Evolutionary conservation across 1,140 invertebrate species (phyloP).

Genomic region (Drosophila ananassae): DNA sequence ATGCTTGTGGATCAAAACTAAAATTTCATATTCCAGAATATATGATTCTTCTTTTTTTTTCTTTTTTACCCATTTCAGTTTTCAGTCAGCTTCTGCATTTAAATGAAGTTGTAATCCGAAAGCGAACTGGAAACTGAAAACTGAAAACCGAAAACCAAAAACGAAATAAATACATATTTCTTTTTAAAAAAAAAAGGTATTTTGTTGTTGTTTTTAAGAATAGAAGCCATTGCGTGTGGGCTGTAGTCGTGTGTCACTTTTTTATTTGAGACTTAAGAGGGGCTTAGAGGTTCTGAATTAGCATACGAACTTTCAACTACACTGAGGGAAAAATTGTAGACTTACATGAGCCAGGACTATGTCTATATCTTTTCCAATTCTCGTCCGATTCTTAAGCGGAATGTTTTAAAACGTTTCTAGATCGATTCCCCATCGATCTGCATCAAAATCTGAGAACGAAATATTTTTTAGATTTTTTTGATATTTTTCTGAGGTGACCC

Average conservation of each 20-base stretch:
- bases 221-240: slow-evolving; percentile 44
- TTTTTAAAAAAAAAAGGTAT: background rate
- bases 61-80: slow-evolving; percentile 2
- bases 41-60: slow-evolving; percentile 35
- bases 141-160: slow-evolving; percentile 1
- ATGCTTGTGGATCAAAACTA: slow-evolving; percentile 74
- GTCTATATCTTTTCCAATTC: too few relatives aligned
- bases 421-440: too few relatives aligned
- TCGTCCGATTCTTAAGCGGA: too few relatives aligned
- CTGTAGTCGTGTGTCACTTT: background rate
- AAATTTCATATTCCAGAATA: slow-evolving; percentile 74
- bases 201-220: background rate
- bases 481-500: too few relatives aligned
- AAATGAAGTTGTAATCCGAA: slow-evolving; percentile 65
- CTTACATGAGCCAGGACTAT: too few relatives aligned
- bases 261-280: slow-evolving; percentile 11
- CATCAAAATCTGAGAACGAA: too few relatives aligned
- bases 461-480: too few relatives aligned
- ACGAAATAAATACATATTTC: slow-evolving; percentile 46
- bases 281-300: slow-evolving; percentile 30
- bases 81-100: slow-evolving; percentile 54
- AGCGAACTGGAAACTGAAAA: slow-evolving; percentile 23
- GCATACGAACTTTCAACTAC: slow-evolving; percentile 44
- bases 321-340: slow-evolving; percentile 1
- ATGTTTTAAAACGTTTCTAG: too few relatives aligned